Evolutionary conservation across 1,140 invertebrate species (phyloP).

Genomic region (Oedothorax gibbosus): DNA sequence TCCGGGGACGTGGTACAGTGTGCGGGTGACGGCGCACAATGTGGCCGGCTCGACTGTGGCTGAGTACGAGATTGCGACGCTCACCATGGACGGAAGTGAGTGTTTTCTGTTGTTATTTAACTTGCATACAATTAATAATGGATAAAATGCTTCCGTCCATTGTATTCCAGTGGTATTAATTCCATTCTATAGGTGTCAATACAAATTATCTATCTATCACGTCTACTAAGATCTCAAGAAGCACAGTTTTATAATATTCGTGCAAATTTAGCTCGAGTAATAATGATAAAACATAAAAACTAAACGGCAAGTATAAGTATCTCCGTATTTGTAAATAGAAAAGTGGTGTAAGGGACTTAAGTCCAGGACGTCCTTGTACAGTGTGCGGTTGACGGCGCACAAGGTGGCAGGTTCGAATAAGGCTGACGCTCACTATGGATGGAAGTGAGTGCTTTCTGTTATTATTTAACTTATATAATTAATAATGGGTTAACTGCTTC

Average conservation of each 20-base stretch:
- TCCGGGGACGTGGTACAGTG: constrained; percentile 85
- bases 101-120: not conserved
- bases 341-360: constrained; percentile 74
- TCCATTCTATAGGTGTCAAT: no score
- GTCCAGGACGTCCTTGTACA: constrained; percentile 87
- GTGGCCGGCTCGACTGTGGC: constrained; percentile 89
- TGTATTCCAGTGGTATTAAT: no score
- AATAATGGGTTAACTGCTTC: no score
- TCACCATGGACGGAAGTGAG: constrained; percentile 72
- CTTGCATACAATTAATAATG: no score
- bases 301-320: no score
- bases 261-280: no score
- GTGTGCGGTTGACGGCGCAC: constrained; percentile 85
- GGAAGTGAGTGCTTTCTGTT: constrained; percentile 69
- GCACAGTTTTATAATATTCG: no score
- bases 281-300: no score
- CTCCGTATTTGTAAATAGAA: not conserved
- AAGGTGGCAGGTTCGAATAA: constrained; percentile 91
- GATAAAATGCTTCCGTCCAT: no score
- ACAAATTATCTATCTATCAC: no score
- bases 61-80: constrained; percentile 81
- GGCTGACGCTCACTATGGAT: constrained; percentile 74
- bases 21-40: constrained; percentile 88
- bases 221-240: no score
- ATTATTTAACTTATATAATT: no score